Evolutionary conservation across 92 coral and sea anemone genomes (phyloP).

Genomic region (Virgularia gustaviana): DNA sequence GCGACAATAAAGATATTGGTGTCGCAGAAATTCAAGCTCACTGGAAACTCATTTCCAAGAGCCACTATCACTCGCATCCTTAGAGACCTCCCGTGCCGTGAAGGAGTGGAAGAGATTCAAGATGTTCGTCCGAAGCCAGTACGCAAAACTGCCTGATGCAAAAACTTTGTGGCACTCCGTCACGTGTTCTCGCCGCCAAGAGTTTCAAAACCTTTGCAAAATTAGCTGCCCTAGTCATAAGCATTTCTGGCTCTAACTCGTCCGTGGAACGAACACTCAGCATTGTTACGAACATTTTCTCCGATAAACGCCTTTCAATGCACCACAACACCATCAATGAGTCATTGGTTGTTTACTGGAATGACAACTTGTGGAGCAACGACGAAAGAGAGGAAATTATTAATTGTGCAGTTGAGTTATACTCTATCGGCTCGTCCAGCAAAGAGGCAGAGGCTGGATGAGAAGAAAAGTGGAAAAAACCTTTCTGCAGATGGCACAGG

Average conservation of each 20-base stretch:
- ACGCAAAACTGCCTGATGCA: conserved; percentile 11
- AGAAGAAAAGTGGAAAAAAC: too few relatives aligned
- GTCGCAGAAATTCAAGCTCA: too few relatives aligned
- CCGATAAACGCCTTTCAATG: conserved; percentile 14
- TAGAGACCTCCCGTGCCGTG: too few relatives aligned
- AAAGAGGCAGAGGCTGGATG: neutral
- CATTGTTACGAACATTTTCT: conserved; percentile 8
- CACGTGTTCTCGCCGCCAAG: neutral
- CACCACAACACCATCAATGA: conserved; percentile 12
- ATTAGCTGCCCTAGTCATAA: conserved; percentile 4
- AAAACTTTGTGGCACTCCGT: conserved; percentile 6
- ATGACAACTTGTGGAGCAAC: conserved; percentile 6
- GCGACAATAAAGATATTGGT: too few relatives aligned
- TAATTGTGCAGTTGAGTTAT: conserved; percentile 6
- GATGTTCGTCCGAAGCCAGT: too few relatives aligned
- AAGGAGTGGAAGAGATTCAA: too few relatives aligned
- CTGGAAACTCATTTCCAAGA: too few relatives aligned
- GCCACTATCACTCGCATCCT: too few relatives aligned
- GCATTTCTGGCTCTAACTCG: conserved; percentile 15
- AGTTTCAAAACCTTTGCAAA: conserved; percentile 18
- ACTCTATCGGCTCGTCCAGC: neutral
- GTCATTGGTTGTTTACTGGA: neutral
- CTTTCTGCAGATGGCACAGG: too few relatives aligned
- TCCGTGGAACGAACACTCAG: conserved; percentile 3
- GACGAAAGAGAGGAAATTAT: conserved; percentile 9